These are phyloP conservation scores for Vipera ursinii DNA, from an alignment of 2,797 vertebrate species.

Conservation along the genomic window DNA sequence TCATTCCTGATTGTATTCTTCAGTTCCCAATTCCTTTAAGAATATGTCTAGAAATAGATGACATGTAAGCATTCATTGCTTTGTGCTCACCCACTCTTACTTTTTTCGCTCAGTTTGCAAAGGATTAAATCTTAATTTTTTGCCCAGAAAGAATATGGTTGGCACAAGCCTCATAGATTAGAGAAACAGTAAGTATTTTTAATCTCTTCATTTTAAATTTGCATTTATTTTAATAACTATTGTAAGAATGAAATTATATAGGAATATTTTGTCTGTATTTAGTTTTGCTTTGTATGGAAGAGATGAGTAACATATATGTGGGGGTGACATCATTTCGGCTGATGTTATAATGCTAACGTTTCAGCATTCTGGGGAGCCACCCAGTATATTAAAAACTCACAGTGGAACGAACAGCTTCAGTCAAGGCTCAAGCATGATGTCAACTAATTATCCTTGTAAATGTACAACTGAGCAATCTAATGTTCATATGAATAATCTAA, in stretches of 20 bases:
- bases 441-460: not conserved
- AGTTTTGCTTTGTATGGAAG: constrained; percentile 10
- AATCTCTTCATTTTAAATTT: not conserved
- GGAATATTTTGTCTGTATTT: not conserved
- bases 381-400: not conserved
- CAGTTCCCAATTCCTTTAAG: not conserved
- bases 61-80: not conserved
- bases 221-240: not conserved
- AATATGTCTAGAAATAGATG: not conserved
- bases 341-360: fast-evolving
- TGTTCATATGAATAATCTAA: constrained; percentile 11
- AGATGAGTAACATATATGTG: not conserved
- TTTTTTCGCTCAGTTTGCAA: not conserved
- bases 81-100: not conserved
- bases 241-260: not conserved
- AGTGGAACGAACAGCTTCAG: constrained; percentile 19
- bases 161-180: not conserved
- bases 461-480: fast-evolving
- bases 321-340: not conserved
- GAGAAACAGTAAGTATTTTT: not conserved
- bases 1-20: not conserved
- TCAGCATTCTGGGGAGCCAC: not conserved
- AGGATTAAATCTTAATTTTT: constrained; percentile 16
- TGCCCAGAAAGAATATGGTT: not conserved
- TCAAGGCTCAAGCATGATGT: not conserved